Evolutionary conservation across 2,888 invertebrate species (phyloP).

Genomic region (Cynaeus angustus): DNA sequence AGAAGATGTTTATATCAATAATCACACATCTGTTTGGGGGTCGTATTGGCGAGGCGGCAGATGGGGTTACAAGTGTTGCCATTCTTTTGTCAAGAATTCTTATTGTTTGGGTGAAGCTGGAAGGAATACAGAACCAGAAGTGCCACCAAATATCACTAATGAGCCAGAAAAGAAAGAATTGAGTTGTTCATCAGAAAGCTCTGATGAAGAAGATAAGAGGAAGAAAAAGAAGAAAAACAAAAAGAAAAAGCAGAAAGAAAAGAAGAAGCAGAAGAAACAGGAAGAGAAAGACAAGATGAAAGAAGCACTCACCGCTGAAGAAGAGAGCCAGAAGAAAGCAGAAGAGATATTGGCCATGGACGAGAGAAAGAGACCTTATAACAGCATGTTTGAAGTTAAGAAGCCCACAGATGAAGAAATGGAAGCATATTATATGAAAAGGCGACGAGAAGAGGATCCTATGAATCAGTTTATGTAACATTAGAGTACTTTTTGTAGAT

Average conservation of each 20-base stretch:
- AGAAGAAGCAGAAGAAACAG: slow-evolving; percentile 65
- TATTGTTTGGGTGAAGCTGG: slow-evolving; percentile 90
- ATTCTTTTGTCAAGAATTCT: slow-evolving; percentile 91
- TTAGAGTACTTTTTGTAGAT: too few relatives aligned
- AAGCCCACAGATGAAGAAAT: slow-evolving; percentile 93
- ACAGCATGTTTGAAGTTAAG: slow-evolving; percentile 89
- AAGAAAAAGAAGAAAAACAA: slow-evolving; percentile 75
- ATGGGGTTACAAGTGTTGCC: slow-evolving; percentile 98
- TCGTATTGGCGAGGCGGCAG: slow-evolving; percentile 94
- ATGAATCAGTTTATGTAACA: slow-evolving; percentile 81
- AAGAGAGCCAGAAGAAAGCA: slow-evolving; percentile 76
- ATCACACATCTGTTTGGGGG: slow-evolving; percentile 97
- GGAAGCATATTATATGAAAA: slow-evolving; percentile 94
- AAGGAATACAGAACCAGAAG: slow-evolving; percentile 58
- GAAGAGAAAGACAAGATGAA: slow-evolving; percentile 75
- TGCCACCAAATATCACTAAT: slow-evolving; percentile 27
- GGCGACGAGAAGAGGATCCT: slow-evolving; percentile 90
- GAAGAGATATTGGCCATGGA: slow-evolving; percentile 81
- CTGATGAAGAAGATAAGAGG: slow-evolving; percentile 64
- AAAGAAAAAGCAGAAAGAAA: slow-evolving; percentile 70
- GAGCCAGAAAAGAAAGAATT: slow-evolving; percentile 59
- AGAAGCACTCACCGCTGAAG: slow-evolving; percentile 80
- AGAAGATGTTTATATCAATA: slow-evolving; percentile 93
- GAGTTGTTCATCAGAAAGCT: slow-evolving; percentile 53
- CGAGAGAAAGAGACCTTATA: slow-evolving; percentile 94